These are phyloP conservation scores for Rynchops niger DNA, from an alignment of 2,113 vertebrate species.

Conservation along the genomic window DNA sequence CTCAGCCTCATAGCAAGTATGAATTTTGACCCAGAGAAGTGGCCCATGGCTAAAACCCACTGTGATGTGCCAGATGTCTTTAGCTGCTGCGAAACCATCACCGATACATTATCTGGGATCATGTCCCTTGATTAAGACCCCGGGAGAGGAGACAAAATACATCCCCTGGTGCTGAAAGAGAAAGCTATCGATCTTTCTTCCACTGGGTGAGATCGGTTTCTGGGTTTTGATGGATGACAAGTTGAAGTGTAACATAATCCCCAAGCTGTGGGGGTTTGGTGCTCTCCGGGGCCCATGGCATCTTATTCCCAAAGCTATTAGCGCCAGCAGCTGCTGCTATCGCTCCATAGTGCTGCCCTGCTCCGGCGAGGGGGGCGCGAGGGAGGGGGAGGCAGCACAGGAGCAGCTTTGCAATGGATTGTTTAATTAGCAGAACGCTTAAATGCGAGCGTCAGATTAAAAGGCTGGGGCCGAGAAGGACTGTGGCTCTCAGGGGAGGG, in stretches of 20 bases:
- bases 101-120: slow-evolving; percentile 40
- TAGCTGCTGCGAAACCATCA: background rate
- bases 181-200: slow-evolving; percentile 70
- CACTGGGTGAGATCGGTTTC: slow-evolving; percentile 39
- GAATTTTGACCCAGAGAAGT: background rate
- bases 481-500: background rate
- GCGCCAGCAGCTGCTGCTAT: slow-evolving; percentile 4
- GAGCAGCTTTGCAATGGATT: slow-evolving; percentile 9
- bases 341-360: background rate
- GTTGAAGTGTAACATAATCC: slow-evolving; percentile 54
- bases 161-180: slow-evolving; percentile 58
- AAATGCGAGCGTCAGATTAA: background rate
- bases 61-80: slow-evolving; percentile 28
- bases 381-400: background rate
- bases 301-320: slow-evolving; percentile 49
- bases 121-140: slow-evolving; percentile 66
- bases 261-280: background rate
- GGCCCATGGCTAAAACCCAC: background rate
- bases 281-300: background rate
- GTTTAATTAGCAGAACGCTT: slow-evolving; percentile 31
- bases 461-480: background rate
- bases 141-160: slow-evolving; percentile 49
- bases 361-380: background rate
- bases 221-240: slow-evolving; percentile 67
- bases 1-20: background rate